A percentile compares a stretch with the other conserved stretches of the same genome.
phyloP scores from a whole-genome alignment of 2,888 invertebrate genomes.

The Mesochorus sp. region DNA sequence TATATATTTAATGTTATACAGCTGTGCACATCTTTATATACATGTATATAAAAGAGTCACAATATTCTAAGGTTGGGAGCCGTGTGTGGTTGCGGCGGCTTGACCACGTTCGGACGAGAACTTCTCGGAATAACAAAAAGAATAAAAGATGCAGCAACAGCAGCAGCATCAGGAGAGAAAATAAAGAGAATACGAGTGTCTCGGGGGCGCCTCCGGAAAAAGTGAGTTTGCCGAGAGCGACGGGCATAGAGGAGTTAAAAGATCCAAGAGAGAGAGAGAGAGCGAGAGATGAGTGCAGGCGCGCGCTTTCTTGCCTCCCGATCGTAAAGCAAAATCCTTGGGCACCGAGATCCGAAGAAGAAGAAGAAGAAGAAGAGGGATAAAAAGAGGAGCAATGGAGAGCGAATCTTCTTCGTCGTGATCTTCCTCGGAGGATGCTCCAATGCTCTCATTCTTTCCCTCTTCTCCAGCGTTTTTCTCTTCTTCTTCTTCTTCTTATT shows the following conservation, averaged over 20 bases:
- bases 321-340: slow-evolving; percentile 75
- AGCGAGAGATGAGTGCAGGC: slow-evolving; percentile 63
- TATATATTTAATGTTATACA: slow-evolving; percentile 39
- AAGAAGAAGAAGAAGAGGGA: slow-evolving; percentile 34
- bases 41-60: too few relatives aligned
- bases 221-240: slow-evolving; percentile 42
- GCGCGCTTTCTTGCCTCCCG: slow-evolving; percentile 64
- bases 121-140: slow-evolving; percentile 67
- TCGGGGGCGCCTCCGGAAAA: slow-evolving; percentile 60
- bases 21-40: background rate
- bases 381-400: slow-evolving; percentile 34
- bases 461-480: background rate
- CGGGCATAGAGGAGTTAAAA: slow-evolving; percentile 37
- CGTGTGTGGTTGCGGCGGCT: slow-evolving; percentile 39
- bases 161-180: slow-evolving; percentile 1
- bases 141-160: slow-evolving; percentile 42
- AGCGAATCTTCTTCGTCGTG: slow-evolving; percentile 19
- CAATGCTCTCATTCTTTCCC: slow-evolving; percentile 21
- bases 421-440: slow-evolving; percentile 36
- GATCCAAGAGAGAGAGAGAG: slow-evolving; percentile 23
- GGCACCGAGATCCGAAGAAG: slow-evolving; percentile 64
- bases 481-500: background rate
- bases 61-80: slow-evolving; percentile 25
- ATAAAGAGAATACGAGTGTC: slow-evolving; percentile 36
- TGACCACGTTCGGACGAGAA: slow-evolving; percentile 57